These are phyloP conservation scores for Phthorimaea operculella DNA, from an alignment of 1,140 invertebrate genomes.

Conservation along the genomic window DNA sequence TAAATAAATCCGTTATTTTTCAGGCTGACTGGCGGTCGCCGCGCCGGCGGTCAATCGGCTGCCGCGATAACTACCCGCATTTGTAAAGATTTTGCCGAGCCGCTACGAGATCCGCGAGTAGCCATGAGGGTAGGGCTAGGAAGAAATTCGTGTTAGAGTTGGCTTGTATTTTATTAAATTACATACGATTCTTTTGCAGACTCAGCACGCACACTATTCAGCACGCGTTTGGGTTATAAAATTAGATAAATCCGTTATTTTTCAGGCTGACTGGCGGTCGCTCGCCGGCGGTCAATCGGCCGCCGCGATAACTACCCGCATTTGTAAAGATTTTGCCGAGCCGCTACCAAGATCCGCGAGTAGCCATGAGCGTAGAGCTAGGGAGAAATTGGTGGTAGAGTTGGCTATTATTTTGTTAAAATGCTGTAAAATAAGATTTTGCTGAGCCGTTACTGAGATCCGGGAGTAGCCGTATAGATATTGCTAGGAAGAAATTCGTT, in stretches of 20 bases:
- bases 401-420: too few species aligned
- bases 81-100: constrained; percentile 63
- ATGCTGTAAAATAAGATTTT: too few species aligned
- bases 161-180: too few species aligned
- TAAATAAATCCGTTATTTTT: constrained; percentile 67
- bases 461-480: too few species aligned
- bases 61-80: constrained; percentile 56
- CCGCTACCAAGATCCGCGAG: constrained; percentile 40
- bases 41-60: constrained; percentile 54
- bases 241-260: constrained; percentile 67
- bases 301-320: constrained; percentile 55
- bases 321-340: constrained; percentile 64
- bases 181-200: too few species aligned
- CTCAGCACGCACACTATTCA: too few species aligned
- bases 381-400: constrained; percentile 11
- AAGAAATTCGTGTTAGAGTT: too few species aligned
- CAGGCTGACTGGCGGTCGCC: constrained; percentile 43
- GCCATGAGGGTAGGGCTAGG: too few species aligned
- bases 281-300: constrained; percentile 53
- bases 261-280: constrained; percentile 60
- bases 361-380: constrained; percentile 45
- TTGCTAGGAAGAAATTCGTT: too few species aligned
- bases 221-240: constrained; percentile 60
- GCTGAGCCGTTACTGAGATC: too few species aligned
- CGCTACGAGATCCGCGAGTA: constrained; percentile 4